These are phyloP conservation scores for Pardosa pseudoannulata DNA, from an alignment of 2,888 invertebrate genomes.

Conservation along the genomic window DNA sequence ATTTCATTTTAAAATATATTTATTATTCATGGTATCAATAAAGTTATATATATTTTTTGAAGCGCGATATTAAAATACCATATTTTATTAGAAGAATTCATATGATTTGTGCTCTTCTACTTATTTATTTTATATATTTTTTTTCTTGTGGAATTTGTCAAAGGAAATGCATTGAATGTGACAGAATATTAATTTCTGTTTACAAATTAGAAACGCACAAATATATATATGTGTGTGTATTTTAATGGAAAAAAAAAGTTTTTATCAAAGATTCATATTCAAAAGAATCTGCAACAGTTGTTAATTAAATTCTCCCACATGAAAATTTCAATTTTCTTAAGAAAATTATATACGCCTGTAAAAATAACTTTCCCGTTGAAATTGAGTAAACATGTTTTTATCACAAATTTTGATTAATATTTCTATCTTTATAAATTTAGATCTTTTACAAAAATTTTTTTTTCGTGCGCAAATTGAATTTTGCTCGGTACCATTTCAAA, in stretches of 20 bases:
- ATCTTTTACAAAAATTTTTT: too few relatives aligned
- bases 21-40: not conserved
- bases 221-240: not conserved
- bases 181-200: conserved; percentile 5
- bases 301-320: not conserved
- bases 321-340: not conserved
- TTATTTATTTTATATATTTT: too few relatives aligned
- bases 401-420: not conserved
- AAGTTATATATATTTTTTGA: not conserved
- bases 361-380: not conserved
- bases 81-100: not conserved
- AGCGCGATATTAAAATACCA: not conserved
- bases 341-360: too few relatives aligned
- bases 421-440: not conserved
- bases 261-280: not conserved
- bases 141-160: not conserved
- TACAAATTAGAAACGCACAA: too few relatives aligned
- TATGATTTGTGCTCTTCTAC: not conserved
- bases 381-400: not conserved
- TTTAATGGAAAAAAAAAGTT: not conserved
- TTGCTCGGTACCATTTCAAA: too few relatives aligned
- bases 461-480: too few relatives aligned
- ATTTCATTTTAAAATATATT: not conserved
- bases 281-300: not conserved
- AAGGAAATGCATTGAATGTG: not conserved